Evolutionary conservation across 1,140 invertebrate species (phyloP), one percentile per base, ranked within the genome.

Genomic region (Frieseomelitta varia): DNA sequence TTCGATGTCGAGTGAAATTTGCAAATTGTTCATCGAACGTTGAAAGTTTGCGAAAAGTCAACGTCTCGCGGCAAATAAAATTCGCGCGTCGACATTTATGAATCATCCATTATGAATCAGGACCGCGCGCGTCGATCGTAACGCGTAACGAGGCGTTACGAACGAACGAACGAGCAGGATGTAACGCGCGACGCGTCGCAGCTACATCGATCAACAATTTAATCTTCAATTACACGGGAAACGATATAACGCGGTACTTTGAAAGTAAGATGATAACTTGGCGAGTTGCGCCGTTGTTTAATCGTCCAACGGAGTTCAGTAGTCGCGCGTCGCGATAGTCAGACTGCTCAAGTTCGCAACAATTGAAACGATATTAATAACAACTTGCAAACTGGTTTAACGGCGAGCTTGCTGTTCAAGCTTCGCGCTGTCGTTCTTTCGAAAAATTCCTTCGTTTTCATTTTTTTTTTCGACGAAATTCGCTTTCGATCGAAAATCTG

Each of bases 291-390:
- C 30, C 63, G 74, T 53, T 27, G 47, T 69, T 77, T 83, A 83
- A 83, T 69, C 63, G 53, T 24, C 63, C 30, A 55, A 34, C 56
- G 17, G 30, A 69, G 34, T 77, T 77, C 34, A 69, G 34, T 68
- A 83, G 74, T 83, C 77, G 15, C 12, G 63, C 19, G 11, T 39
- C 53, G n/a, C 56, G 74, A 77, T 83, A 83, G 72, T 82, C 58
- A 27, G 74, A 78, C 74, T 77, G 21, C 10, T 56, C 24, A 39
- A 83, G 81, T 69, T 56, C 27, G 39, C 17, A 6, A 69, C 65
- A 78, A 83, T 78, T 53, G 51, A 51, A 78, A 47, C 81, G 39
- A 51, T 78, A 83, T 83, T 78, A 78, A 78, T 78, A 78, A 76
- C 53, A 69, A 78, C 34, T 83, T 78, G 21, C 24, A 67, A 78